phyloP scores from a whole-genome alignment of 2,888 invertebrate species.

The Ochropacha duplaris region DNA sequence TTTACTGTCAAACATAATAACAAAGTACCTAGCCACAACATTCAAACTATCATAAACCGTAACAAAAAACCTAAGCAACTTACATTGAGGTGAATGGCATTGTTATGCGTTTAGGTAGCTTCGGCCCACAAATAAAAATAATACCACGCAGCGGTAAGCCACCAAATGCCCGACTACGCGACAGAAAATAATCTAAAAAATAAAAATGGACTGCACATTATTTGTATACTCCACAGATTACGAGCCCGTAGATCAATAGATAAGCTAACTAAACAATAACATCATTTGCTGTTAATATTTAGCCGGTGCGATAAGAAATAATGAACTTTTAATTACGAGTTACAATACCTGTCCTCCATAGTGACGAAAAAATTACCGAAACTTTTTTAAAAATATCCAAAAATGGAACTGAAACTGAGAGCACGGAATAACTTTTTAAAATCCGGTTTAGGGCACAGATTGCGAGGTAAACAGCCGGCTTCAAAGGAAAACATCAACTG shows the following conservation, averaged over 20 bases:
- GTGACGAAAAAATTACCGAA: slow-evolving; percentile 32
- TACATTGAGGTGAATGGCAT: slow-evolving; percentile 80
- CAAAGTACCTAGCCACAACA: neutral
- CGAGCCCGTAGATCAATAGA: slow-evolving; percentile 23
- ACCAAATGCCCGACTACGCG: slow-evolving; percentile 41
- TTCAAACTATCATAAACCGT: slow-evolving; percentile 2
- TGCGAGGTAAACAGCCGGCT: slow-evolving; percentile 57
- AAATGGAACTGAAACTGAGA: slow-evolving; percentile 30
- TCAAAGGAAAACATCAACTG: slow-evolving; percentile 57
- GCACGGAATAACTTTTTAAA: slow-evolving; percentile 38
- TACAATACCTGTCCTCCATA: slow-evolving; percentile 69
- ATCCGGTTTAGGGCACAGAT: slow-evolving; percentile 50
- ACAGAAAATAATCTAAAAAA: slow-evolving; percentile 62
- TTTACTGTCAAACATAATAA: too few species aligned
- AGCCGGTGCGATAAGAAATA: slow-evolving; percentile 10
- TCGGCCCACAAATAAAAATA: slow-evolving; percentile 42
- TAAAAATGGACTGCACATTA: slow-evolving; percentile 32
- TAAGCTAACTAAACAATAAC: slow-evolving; percentile 20
- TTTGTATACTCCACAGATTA: slow-evolving; percentile 15
- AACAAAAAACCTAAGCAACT: slow-evolving; percentile 51
- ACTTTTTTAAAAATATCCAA: slow-evolving; percentile 27
- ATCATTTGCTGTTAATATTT: slow-evolving; percentile 5
- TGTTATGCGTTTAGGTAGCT: slow-evolving; percentile 37
- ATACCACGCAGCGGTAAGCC: slow-evolving; percentile 34
- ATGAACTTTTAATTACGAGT: slow-evolving; percentile 21